Percentiles rank a stretch among this genome's conserved stretches.
These are phyloP conservation scores for Dolichallabes microphthalmus DNA, from an alignment of 2,113 vertebrate species.

Conservation along the genomic window DNA sequence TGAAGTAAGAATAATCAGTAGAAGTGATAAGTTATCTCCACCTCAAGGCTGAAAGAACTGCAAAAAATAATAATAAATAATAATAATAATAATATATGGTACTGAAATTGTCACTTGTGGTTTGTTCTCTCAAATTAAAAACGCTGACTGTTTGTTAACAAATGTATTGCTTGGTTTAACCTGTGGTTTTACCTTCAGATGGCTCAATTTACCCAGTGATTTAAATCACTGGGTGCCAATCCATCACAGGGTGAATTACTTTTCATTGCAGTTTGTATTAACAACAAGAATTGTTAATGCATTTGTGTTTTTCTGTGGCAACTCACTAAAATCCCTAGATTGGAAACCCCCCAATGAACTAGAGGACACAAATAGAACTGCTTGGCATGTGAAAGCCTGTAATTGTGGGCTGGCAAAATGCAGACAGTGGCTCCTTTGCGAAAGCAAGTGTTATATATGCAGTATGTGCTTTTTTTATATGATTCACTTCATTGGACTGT, in stretches of 20 bases:
- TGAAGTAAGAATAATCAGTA: too few species aligned
- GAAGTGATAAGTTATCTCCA: too few species aligned
- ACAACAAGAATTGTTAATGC: slow-evolving; percentile 2
- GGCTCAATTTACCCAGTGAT: too few species aligned
- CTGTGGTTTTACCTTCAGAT: too few species aligned
- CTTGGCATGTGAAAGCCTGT: slow-evolving; percentile 43
- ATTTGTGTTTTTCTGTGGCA: slow-evolving; percentile 13
- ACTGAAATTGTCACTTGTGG: too few species aligned
- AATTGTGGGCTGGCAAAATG: slow-evolving; percentile 43
- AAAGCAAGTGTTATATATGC: slow-evolving; percentile 5
- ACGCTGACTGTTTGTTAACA: too few species aligned
- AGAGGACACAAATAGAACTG: slow-evolving; percentile 47
- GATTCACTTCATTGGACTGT: background rate
- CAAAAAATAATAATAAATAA: too few species aligned
- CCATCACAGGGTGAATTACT: background rate
- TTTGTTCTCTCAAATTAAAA: too few species aligned
- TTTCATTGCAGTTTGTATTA: background rate
- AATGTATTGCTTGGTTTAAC: too few species aligned
- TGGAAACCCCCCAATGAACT: slow-evolving; percentile 29
- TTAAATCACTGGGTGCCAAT: too few species aligned
- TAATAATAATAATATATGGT: too few species aligned
- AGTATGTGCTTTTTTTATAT: slow-evolving; percentile 23
- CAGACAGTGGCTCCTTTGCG: background rate
- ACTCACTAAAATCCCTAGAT: background rate
- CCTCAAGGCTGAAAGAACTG: too few species aligned